Conservation (phyloP, 2,113 vertebrate genomes). For the Triplophysa siluroides region DNA sequence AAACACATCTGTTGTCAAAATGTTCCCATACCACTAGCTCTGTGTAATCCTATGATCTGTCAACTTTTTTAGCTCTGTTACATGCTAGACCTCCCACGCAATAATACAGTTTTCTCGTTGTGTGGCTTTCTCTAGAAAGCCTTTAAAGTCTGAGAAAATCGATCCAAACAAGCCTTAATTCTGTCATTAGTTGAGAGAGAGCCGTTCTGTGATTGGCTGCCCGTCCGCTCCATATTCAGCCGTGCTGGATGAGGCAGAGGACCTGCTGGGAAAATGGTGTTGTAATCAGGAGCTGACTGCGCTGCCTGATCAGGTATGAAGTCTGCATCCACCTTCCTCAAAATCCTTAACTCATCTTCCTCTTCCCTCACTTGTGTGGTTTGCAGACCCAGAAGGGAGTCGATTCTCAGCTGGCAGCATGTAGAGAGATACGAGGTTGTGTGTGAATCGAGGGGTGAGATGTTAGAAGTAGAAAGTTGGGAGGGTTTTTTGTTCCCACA, state of each 20-base stretch:
- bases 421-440: conserved; percentile 33
- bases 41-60: conserved; percentile 74
- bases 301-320: conserved; percentile 89
- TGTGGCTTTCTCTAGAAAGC: conserved; percentile 65
- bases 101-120: conserved; percentile 67
- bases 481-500: conserved; percentile 81
- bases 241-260: conserved; percentile 85
- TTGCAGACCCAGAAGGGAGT: conserved; percentile 89
- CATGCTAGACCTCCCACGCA: conserved; percentile 76
- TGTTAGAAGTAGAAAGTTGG: conserved; percentile 66
- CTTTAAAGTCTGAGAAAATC: conserved; percentile 83
- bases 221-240: conserved; percentile 94
- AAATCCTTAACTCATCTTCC: conserved; percentile 53
- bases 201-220: conserved; percentile 85
- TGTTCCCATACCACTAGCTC: conserved; percentile 41
- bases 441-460: conserved; percentile 38
- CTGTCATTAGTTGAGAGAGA: conserved; percentile 94
- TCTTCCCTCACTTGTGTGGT: conserved; percentile 69
- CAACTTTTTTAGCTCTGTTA: conserved; percentile 70
- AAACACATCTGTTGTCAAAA: conserved; percentile 36
- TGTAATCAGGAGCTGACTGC: conserved; percentile 97
- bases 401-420: conserved; percentile 63
- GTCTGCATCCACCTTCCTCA: conserved; percentile 52
- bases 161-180: conserved; percentile 98
- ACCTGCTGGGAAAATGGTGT: conserved; percentile 99